phyloP scores from a whole-genome alignment of 2,888 invertebrate species.

The Drosophila imparisetae region DNA sequence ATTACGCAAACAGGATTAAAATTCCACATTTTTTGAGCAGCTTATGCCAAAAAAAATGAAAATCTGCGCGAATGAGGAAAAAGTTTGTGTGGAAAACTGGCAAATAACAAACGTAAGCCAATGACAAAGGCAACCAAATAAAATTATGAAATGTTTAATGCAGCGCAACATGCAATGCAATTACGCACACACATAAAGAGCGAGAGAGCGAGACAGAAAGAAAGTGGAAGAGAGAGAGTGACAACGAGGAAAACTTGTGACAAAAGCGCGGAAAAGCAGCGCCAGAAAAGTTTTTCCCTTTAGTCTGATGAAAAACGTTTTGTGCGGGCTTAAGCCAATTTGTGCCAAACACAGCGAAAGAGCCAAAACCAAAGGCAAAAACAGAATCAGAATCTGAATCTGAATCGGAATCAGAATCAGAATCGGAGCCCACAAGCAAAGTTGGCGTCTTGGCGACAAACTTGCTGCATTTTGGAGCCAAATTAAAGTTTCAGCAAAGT shows the following conservation, averaged over 20 bases:
- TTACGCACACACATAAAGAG: conserved; percentile 48
- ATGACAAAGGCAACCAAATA: conserved; percentile 56
- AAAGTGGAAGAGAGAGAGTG: not conserved
- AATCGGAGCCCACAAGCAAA: conserved; percentile 19
- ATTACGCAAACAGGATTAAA: not conserved
- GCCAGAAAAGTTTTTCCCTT: conserved; percentile 66
- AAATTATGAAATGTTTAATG: conserved; percentile 75
- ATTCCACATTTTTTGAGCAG: conserved; percentile 8
- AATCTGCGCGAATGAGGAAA: conserved; percentile 34
- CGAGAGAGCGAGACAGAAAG: not conserved
- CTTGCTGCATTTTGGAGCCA: conserved; percentile 40
- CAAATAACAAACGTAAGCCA: conserved; percentile 59
- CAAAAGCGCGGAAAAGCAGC: conserved; percentile 71
- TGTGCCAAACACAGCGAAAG: conserved; percentile 64
- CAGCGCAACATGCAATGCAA: conserved; percentile 76
- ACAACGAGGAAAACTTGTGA: conserved; percentile 57
- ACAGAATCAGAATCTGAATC: conserved; percentile 12
- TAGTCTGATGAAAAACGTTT: conserved; percentile 66
- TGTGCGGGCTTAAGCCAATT: conserved; percentile 77
- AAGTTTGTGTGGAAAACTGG: conserved; percentile 43
- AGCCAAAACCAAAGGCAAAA: conserved; percentile 38
- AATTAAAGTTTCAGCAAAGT: conserved; percentile 66
- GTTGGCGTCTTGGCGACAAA: conserved; percentile 31
- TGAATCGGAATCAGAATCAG: conserved; percentile 10
- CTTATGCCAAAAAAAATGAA: conserved; percentile 22